These are phyloP conservation scores for Gobio gobio DNA, from an alignment of 2,113 vertebrate genomes.

Conservation along the genomic window DNA sequence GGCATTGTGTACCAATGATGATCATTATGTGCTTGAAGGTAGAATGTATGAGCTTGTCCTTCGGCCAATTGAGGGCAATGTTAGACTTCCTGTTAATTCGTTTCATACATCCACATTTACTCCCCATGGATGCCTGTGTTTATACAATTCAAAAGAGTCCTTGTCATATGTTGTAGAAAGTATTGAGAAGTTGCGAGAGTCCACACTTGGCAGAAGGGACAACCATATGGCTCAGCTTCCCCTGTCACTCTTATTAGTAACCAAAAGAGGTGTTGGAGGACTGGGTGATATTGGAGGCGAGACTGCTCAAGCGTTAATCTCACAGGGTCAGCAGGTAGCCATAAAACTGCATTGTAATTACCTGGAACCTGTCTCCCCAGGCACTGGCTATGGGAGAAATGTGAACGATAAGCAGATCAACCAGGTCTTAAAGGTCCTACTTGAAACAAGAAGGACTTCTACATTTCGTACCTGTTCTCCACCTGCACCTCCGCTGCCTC, in stretches of 20 bases:
- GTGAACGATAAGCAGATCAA: constrained; percentile 93
- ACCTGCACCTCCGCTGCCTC: constrained; percentile 76
- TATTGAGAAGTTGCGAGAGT: constrained; percentile 91
- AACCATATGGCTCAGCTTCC: constrained; percentile 85
- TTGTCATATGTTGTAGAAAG: constrained; percentile 94
- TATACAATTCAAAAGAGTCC: constrained; percentile 97
- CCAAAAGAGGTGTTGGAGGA: constrained; percentile 85
- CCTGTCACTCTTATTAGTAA: constrained; percentile 86
- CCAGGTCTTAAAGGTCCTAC: constrained; percentile 86
- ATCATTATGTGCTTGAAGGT: constrained; percentile 93
- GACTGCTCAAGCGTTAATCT: constrained; percentile 88
- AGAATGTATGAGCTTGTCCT: constrained; percentile 95
- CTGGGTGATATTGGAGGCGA: constrained; percentile 86
- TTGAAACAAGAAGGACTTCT: constrained; percentile 88
- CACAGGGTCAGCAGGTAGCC: constrained; percentile 92
- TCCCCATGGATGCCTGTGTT: constrained; percentile 94
- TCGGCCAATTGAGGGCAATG: constrained; percentile 94
- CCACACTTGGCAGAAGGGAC: constrained; percentile 84
- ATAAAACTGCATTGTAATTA: constrained; percentile 92
- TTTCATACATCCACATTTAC: constrained; percentile 94
- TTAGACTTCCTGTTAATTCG: constrained; percentile 94
- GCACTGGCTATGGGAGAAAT: constrained; percentile 89
- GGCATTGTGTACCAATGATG: constrained; percentile 93
- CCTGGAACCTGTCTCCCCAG: constrained; percentile 87
- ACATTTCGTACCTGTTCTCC: constrained; percentile 78